Evolutionary conservation across 1,140 invertebrate genomes (phyloP), one percentile per base, ranked within the genome.

Genomic region (Lineus longissimus): DNA sequence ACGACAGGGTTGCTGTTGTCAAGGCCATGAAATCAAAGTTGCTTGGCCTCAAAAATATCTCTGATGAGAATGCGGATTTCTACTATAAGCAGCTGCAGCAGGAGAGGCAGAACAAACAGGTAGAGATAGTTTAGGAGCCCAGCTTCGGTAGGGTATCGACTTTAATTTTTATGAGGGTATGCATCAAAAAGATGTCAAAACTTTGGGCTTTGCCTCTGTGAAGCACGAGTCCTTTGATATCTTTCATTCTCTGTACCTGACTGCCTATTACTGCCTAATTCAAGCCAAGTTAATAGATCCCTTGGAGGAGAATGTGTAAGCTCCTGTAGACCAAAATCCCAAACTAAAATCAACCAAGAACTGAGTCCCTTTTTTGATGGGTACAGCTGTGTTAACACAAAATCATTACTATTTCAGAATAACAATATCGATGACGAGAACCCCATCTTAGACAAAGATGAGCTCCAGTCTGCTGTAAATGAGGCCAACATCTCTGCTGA

Each of bases 21-120:
- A 63, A 70, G 19, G 66, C 74, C 1, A 68, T 84, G 29, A 80
- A 77, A 54, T 84, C 84, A 67, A 76, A 85, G 1, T 54, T 65
- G 13, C 72, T 83, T 4, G 70, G 70, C 9, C 64, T 83, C 13
- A 75, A 71, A 59, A 75, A 75, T 56, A 69, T 81, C 4, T 66
- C 69, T 33, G 66, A 73, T 30, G 74, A 77, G 9, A 82, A 83
- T 55, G 69, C 79, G 19, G 69, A 75, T 25, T 73, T 69, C 51
- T 81, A 81, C 61, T 58, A 71, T 22, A 41, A 43, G 27, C 70
- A 68, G 47, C 65, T 81, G 25, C 27, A 65, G 2, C 66, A 72
- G 22, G 43, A 60, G 2, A 56, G 61, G 40, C 72, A 74, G 47
- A 61, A 55, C 19, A 76, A 76, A 67, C 68, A 70, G 70, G 75